phyloP scores from a whole-genome alignment of 2,888 invertebrate genomes.

The Euzophera pinguis region DNA sequence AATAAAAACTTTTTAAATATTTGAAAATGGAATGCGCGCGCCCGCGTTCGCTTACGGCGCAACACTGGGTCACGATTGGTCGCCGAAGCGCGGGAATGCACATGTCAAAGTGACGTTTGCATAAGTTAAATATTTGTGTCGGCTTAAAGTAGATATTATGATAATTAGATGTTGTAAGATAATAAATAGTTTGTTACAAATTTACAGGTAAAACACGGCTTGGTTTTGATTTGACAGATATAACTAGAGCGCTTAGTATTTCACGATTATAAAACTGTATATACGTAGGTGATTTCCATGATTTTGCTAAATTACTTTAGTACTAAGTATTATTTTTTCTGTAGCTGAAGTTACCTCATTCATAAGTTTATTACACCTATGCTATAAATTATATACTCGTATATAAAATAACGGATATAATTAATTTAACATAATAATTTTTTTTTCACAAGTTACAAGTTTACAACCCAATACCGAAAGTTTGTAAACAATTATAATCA shows the following conservation, averaged over 20 bases:
- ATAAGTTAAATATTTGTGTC: conserved; percentile 36
- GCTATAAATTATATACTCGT: too few relatives aligned
- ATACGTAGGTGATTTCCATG: not conserved
- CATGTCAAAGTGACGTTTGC: conserved; percentile 43
- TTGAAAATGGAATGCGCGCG: conserved; percentile 48
- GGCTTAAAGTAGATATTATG: conserved; percentile 22
- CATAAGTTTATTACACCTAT: too few relatives aligned
- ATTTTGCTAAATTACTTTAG: too few relatives aligned
- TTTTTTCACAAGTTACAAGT: too few relatives aligned
- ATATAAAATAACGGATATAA: too few relatives aligned
- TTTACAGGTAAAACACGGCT: conserved; percentile 26
- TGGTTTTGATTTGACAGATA: conserved; percentile 38
- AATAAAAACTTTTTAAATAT: conserved; percentile 25
- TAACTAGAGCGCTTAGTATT: conserved; percentile 37
- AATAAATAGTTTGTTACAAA: conserved; percentile 17
- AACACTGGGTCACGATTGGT: conserved; percentile 60
- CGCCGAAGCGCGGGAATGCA: conserved; percentile 57
- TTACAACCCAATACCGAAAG: too few relatives aligned
- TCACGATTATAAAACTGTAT: conserved; percentile 11
- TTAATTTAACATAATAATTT: too few relatives aligned
- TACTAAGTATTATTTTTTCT: too few relatives aligned
- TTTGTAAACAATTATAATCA: too few relatives aligned
- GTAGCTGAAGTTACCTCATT: too few relatives aligned
- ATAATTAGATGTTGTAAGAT: conserved; percentile 23
- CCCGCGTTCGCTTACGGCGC: conserved; percentile 42